These are phyloP conservation scores for Oxyteleia sp. DNA, from an alignment of 2,888 invertebrate species.

Conservation along the genomic window DNA sequence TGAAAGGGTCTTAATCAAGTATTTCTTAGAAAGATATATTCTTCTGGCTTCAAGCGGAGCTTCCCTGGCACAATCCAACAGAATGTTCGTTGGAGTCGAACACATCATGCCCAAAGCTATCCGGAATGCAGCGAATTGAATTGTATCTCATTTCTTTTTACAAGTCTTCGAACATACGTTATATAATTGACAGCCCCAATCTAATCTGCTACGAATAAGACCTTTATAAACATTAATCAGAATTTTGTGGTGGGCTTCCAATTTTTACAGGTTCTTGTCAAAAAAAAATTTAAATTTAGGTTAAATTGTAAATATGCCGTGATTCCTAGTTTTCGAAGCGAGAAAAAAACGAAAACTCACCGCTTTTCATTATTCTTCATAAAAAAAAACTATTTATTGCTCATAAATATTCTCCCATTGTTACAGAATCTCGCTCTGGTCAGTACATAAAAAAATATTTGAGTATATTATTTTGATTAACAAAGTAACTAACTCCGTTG, in stretches of 20 bases:
- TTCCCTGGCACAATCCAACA: not conserved
- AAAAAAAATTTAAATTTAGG: too few relatives aligned
- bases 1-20: not conserved
- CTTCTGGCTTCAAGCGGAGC: not conserved
- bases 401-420: too few relatives aligned
- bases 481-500: too few relatives aligned
- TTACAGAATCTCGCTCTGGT: too few relatives aligned
- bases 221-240: slow-evolving; percentile 14
- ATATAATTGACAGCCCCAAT: not conserved
- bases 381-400: too few relatives aligned
- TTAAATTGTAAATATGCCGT: too few relatives aligned
- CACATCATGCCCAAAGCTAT: not conserved
- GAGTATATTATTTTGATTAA: too few relatives aligned
- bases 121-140: not conserved
- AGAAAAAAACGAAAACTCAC: too few relatives aligned
- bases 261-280: too few relatives aligned
- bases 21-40: not conserved
- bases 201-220: not conserved
- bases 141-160: not conserved
- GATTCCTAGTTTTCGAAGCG: too few relatives aligned
- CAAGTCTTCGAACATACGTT: not conserved
- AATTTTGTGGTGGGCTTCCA: not conserved
- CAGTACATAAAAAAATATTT: too few relatives aligned
- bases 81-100: not conserved
- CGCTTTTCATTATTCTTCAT: too few relatives aligned